Conservation (phyloP, 2,888 invertebrate genomes). For the Fabriciana adippe region DNA sequence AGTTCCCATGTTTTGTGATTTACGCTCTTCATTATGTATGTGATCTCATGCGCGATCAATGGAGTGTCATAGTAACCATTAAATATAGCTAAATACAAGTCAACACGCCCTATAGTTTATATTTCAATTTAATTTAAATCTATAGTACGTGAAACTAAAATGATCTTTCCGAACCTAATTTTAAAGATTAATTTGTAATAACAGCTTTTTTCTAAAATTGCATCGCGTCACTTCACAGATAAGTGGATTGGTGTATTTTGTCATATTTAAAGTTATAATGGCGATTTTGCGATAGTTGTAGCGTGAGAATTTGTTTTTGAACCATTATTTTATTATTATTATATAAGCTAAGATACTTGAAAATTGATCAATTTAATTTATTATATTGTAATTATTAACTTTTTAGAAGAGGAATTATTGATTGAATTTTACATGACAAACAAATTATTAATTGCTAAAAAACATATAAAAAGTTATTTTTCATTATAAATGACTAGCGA, state of each 20-base stretch:
- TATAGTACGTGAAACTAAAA: slow-evolving; percentile 26
- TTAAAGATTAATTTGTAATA: neutral
- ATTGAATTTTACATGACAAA: too few relatives aligned
- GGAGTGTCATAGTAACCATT: slow-evolving; percentile 78
- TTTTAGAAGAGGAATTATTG: too few relatives aligned
- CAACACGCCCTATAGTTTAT: slow-evolving; percentile 72
- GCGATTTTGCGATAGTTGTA: slow-evolving; percentile 38
- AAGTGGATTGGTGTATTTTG: slow-evolving; percentile 73
- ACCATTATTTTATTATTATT: too few relatives aligned
- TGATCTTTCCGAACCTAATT: slow-evolving; percentile 35
- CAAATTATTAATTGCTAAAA: too few relatives aligned
- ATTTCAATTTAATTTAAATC: slow-evolving; percentile 58
- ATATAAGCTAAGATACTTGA: too few relatives aligned
- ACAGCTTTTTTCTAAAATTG: slow-evolving; percentile 38
- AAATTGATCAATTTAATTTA: too few relatives aligned
- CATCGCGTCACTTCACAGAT: slow-evolving; percentile 69
- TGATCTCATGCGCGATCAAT: slow-evolving; percentile 73
- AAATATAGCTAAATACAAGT: slow-evolving; percentile 63
- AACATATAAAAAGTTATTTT: too few relatives aligned
- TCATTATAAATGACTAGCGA: too few relatives aligned
- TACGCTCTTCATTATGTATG: slow-evolving; percentile 51
- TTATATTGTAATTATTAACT: too few relatives aligned
- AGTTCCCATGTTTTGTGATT: slow-evolving; percentile 52
- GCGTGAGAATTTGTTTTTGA: slow-evolving; percentile 28
- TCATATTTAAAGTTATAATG: slow-evolving; percentile 72